phyloP scores from a whole-genome alignment of 2,888 invertebrate genomes.

The Poecilus cupreus region DNA sequence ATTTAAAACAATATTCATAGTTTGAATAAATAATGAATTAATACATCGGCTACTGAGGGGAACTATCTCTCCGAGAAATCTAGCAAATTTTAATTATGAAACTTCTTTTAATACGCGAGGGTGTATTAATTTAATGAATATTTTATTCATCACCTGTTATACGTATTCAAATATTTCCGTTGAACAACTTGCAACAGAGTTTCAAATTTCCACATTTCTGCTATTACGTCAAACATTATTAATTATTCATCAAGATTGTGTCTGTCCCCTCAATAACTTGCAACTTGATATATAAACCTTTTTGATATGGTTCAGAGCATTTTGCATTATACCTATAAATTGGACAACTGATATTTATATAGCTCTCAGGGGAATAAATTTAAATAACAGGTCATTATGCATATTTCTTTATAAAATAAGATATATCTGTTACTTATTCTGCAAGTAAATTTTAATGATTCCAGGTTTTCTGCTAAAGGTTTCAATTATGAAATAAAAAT shows the following conservation, averaged over 20 bases:
- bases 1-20: conserved; percentile 3
- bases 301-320: no score
- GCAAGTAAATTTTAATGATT: no score
- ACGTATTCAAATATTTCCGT: conserved; percentile 30
- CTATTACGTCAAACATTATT: conserved; percentile 9
- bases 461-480: no score
- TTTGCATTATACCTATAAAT: no score
- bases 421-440: no score
- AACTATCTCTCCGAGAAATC: conserved; percentile 9
- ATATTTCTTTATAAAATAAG: no score
- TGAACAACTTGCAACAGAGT: conserved; percentile 11
- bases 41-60: conserved; percentile 4
- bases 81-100: conserved; percentile 33
- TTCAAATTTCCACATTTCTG: conserved; percentile 26
- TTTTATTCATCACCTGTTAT: conserved; percentile 39
- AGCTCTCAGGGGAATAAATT: no score
- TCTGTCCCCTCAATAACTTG: neutral
- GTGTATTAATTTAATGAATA: conserved; percentile 40
- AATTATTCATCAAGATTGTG: conserved; percentile 17
- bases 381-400: no score
- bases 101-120: conserved; percentile 39
- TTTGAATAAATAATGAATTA: conserved; percentile 9
- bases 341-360: no score
- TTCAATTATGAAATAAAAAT: no score
- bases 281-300: no score